A percentile compares a stretch with the other conserved stretches of the same genome.
These are phyloP conservation scores for Chymomyza fuscimana DNA, from an alignment of 2,888 invertebrate species.

Conservation along the genomic window DNA sequence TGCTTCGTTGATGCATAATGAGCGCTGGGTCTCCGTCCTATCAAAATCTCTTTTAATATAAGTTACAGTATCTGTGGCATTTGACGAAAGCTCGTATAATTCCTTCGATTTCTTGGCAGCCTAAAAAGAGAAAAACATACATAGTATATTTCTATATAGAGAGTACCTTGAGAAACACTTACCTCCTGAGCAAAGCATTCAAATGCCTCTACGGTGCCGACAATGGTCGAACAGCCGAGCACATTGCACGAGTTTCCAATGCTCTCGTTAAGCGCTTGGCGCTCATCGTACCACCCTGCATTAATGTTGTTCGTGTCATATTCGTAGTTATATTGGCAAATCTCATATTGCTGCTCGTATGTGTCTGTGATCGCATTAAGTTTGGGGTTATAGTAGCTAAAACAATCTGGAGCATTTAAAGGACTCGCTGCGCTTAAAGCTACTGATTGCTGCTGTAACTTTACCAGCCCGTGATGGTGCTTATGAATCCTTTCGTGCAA, in stretches of 20 bases:
- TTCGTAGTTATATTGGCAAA: constrained; percentile 1
- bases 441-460: constrained; percentile 36
- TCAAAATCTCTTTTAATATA: constrained; percentile 18
- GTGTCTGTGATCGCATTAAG: constrained; percentile 14
- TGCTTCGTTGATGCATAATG: constrained; percentile 41
- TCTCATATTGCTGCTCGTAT: constrained; percentile 24
- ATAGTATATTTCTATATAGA: not conserved
- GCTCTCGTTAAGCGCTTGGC: not conserved
- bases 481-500: constrained; percentile 24
- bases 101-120: constrained; percentile 38
- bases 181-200: constrained; percentile 46
- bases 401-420: constrained; percentile 20
- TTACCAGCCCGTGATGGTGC: not conserved
- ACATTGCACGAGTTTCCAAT: constrained; percentile 19
- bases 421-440: constrained; percentile 35
- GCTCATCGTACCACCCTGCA: not conserved
- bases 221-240: constrained; percentile 34
- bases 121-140: constrained; percentile 14
- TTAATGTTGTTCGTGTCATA: constrained; percentile 16
- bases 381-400: constrained; percentile 30
- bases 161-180: constrained; percentile 5
- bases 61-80: constrained; percentile 22
- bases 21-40: constrained; percentile 7
- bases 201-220: constrained; percentile 37
- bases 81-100: constrained; percentile 41